These are phyloP conservation scores for Lagorchestes hirsutus DNA, from an alignment of 2,797 vertebrate species.

Conservation along the genomic window DNA sequence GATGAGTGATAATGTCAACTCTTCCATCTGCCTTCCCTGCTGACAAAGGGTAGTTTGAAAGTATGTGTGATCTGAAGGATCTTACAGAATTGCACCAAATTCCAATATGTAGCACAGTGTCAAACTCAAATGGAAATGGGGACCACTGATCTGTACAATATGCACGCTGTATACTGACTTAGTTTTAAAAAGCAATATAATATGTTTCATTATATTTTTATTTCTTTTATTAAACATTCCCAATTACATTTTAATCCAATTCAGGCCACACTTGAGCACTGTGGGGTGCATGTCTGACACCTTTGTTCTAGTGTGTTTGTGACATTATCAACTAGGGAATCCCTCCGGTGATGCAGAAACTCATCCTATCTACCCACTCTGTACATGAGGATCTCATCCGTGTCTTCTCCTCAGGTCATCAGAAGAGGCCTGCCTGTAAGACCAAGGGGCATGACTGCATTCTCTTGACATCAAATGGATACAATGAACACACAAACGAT, in stretches of 20 bases:
- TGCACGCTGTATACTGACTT: not conserved
- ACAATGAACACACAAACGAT: not conserved
- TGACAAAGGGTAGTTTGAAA: constrained; percentile 46
- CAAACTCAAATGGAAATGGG: not conserved
- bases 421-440: not conserved
- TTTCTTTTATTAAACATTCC: not conserved
- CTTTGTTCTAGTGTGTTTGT: not conserved
- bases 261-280: not conserved
- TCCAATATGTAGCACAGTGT: not conserved
- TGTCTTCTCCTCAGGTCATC: not conserved
- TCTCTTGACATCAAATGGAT: not conserved
- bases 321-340: not conserved
- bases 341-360: not conserved
- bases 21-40: constrained; percentile 24
- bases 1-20: constrained; percentile 35
- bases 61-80: constrained; percentile 26
- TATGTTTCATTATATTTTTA: not conserved
- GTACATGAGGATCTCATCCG: not conserved
- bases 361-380: not conserved
- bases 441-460: not conserved
- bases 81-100: not conserved
- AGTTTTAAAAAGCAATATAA: not conserved
- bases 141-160: not conserved
- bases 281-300: not conserved
- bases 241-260: not conserved